phyloP scores from a whole-genome alignment of 2,113 vertebrate species.

The Dunckerocampus dactyliophorus region DNA sequence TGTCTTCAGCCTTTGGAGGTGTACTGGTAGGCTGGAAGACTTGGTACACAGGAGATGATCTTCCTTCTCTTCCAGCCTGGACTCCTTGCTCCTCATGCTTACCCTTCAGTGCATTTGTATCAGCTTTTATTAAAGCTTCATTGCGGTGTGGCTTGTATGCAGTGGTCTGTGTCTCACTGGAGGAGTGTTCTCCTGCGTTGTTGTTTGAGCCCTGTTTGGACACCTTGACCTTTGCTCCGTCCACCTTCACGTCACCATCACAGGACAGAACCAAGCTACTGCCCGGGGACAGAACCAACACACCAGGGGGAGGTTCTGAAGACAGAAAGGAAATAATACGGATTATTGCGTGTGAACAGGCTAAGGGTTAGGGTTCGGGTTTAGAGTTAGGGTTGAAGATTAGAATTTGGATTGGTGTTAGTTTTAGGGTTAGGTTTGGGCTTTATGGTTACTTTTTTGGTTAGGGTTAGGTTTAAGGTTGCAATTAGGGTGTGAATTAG shows the following conservation, averaged over 20 bases:
- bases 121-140: not conserved
- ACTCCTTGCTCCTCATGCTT: not conserved
- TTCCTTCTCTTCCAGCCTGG: not conserved
- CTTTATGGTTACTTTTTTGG: too few species aligned
- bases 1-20: not conserved
- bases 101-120: not conserved
- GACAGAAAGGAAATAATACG: not conserved
- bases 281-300: conserved; percentile 53
- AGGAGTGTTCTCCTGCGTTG: not conserved
- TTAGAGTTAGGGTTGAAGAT: too few species aligned
- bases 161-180: not conserved
- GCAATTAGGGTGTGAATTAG: not conserved
- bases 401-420: too few species aligned
- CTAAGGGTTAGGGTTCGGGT: too few species aligned
- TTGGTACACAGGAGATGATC: not conserved
- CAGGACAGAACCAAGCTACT: conserved; percentile 62
- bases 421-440: too few species aligned
- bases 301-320: conserved; percentile 59
- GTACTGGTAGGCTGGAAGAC: conserved; percentile 2
- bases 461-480: not conserved
- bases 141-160: not conserved
- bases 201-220: conserved; percentile 1
- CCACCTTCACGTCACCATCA: conserved; percentile 51
- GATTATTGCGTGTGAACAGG: not conserved
- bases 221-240: conserved; percentile 49